Evolutionary conservation across 2,797 vertebrate species (phyloP), one percentile per base, ranked within the genome.

Genomic region (Gymnocypris eckloni): DNA sequence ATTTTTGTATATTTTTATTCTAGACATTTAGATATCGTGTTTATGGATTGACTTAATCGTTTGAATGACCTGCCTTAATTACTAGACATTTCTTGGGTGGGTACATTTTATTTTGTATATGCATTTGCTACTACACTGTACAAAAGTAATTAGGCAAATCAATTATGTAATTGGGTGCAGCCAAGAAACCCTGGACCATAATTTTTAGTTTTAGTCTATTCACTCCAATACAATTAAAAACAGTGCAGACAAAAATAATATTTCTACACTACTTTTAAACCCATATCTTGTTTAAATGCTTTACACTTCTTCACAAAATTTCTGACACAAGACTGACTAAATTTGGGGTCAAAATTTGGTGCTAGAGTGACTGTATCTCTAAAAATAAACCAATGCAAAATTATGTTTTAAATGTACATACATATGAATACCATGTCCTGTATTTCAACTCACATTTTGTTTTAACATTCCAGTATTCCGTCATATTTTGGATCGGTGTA

Each of bases 1-100:
- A 71, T 91, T 90, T 89, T 82, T 88, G 82, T 89, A 84, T 92
- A 86, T 89, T 92, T 89, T 89, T 91, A 83, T 90, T 89, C 84
- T 87, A 86, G 66, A 66, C 22, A 71, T 87, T 73, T 86, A 81
- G 80, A 88, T 81, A 56, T 87, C 88, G 73, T 79, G 15, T 82
- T 85, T 73, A 66, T 87, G 56, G 54, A 64, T 16, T 86, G 78
- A 72, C 25, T 45, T 52, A 71, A 78, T 71, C 1, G 13, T 71
- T 48, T 85, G 15, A 72, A 39, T 73, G 54, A 48, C 66, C 20
- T 64, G 52, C 16, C 48, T 20, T 59, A 1, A 73, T 37, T 73
- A 64, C 7, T 28, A 64, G 4, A n/a, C 28, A 22, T 67, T 79
- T 56, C 69, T 50, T 52, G 37, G 52, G 28, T 78, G 50, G 52